These are phyloP conservation scores for Tetraneura akinire DNA, from an alignment of 1,140 invertebrate species.

Conservation along the genomic window DNA sequence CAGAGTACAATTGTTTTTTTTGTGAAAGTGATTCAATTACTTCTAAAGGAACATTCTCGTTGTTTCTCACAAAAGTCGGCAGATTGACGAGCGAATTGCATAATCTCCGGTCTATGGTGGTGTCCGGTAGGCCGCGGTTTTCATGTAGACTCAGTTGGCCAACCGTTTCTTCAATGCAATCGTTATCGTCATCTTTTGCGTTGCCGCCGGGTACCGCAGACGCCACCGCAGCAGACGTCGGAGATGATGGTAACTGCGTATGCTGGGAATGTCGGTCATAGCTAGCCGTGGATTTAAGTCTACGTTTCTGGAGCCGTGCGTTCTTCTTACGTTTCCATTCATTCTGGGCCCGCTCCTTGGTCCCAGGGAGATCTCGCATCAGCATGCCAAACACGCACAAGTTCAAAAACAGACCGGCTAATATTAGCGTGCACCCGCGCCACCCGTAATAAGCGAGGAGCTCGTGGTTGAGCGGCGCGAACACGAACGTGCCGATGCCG, in stretches of 20 bases:
- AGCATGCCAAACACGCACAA: constrained; percentile 85
- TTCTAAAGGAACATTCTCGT: constrained; percentile 65
- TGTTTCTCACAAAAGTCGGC: constrained; percentile 71
- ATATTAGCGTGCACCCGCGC: constrained; percentile 80
- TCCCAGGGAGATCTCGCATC: constrained; percentile 83
- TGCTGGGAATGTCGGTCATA: constrained; percentile 57
- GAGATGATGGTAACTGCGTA: constrained; percentile 59
- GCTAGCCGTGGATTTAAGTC: constrained; percentile 60
- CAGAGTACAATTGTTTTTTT: constrained; percentile 70
- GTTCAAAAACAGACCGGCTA: constrained; percentile 83
- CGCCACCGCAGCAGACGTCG: neutral
- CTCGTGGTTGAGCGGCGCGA: constrained; percentile 77
- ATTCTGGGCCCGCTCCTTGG: constrained; percentile 67
- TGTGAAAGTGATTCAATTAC: constrained; percentile 65
- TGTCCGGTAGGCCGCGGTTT: neutral
- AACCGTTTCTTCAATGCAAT: neutral
- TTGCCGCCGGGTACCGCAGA: neutral
- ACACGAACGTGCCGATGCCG: constrained; percentile 82
- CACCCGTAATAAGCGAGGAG: constrained; percentile 79
- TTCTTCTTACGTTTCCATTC: constrained; percentile 65
- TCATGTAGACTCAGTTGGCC: neutral
- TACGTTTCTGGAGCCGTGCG: constrained; percentile 49
- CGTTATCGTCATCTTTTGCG: neutral
- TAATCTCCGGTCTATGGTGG: constrained; percentile 41
- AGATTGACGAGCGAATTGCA: constrained; percentile 65